Base-by-base conservation (phyloP, 1,140 invertebrate species). In the Physella acuta region DNA sequence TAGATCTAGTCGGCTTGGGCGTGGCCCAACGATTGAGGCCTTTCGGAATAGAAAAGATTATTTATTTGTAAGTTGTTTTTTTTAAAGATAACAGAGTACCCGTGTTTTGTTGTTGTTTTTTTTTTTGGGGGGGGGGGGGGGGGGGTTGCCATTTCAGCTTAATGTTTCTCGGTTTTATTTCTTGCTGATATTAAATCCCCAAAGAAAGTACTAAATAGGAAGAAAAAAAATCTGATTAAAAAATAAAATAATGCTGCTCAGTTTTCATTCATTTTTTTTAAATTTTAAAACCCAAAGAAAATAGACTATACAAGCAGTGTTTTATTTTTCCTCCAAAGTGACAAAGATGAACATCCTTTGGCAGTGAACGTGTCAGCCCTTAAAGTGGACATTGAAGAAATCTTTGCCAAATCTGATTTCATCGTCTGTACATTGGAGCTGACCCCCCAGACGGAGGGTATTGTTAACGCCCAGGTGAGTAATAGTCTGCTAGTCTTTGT, bases 1-100 rank as follows among this genome's bases (percentile, higher is more conserved):
- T 94, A 5, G 93, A 92, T 17, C 88, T 89, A 49, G 91, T 94
- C 70, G 92, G 92, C 0, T 58, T 76, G 51, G 88, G 88, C 1
- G 88, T 93, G 31, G 88, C 89, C 0, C 88, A 89, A 73, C 86
- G 90, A 70, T 81, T 94, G 0, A 86, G 87, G 62, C 85, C 88
- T 3, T 94, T 93, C 77, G 88, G 89, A 52, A 88, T 92, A 2
- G 83, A 78, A 1, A 87, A 85, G 74, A 88, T 94, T 61, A 49
- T 94, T 0, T 94, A 94, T 76, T 88, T 11, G 39, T 44, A 44
- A 44, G 39, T 44, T 8, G 8, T 8, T 11, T 44, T 44, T n/a
- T n/a, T n/a, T n/a, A n/a, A n/a, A n/a, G n/a, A n/a, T n/a, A n/a
- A n/a, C n/a, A n/a, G n/a, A n/a, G n/a, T n/a, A n/a, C n/a, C n/a